Conservation (phyloP, 2,797 vertebrate species). For the Chromobotia macracanthus region DNA sequence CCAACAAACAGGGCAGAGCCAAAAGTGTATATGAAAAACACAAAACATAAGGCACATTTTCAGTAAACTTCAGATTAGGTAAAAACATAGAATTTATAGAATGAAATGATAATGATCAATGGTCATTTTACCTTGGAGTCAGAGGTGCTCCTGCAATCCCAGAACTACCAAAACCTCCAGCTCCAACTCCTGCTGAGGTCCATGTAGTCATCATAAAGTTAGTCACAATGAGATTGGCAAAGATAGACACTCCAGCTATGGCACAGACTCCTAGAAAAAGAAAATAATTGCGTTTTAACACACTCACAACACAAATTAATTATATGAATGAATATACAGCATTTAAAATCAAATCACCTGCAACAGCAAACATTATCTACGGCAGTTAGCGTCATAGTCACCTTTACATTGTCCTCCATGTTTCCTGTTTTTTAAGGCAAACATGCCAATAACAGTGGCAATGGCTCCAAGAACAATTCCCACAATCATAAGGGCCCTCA, state of each 20-base stretch:
- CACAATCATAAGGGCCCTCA: slow-evolving; percentile 88
- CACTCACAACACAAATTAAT: background rate
- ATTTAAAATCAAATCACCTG: slow-evolving; percentile 72
- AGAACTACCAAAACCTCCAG: slow-evolving; percentile 48
- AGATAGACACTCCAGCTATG: slow-evolving; percentile 89
- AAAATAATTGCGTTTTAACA: slow-evolving; percentile 41
- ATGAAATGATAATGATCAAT: too few species aligned
- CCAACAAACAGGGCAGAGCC: slow-evolving; percentile 90
- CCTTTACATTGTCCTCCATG: slow-evolving; percentile 88
- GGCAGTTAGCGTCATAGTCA: slow-evolving; percentile 87
- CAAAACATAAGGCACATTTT: background rate
- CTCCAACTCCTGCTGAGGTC: slow-evolving; percentile 18
- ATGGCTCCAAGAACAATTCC: slow-evolving; percentile 84
- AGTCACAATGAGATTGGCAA: slow-evolving; percentile 90
- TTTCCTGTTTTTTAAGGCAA: slow-evolving; percentile 87
- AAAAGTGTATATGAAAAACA: slow-evolving; percentile 84
- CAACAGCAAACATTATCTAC: slow-evolving; percentile 85
- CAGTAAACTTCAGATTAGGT: background rate
- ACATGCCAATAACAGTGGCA: slow-evolving; percentile 81
- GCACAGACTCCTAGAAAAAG: slow-evolving; percentile 81
- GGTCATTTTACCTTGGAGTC: slow-evolving; percentile 65
- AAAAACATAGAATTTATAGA: background rate
- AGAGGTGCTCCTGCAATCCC: slow-evolving; percentile 63
- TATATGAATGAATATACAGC: slow-evolving; percentile 28
- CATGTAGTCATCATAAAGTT: slow-evolving; percentile 81